Base-by-base conservation (phyloP, 2,888 invertebrate genomes). In the Incurvaria masculella region DNA sequence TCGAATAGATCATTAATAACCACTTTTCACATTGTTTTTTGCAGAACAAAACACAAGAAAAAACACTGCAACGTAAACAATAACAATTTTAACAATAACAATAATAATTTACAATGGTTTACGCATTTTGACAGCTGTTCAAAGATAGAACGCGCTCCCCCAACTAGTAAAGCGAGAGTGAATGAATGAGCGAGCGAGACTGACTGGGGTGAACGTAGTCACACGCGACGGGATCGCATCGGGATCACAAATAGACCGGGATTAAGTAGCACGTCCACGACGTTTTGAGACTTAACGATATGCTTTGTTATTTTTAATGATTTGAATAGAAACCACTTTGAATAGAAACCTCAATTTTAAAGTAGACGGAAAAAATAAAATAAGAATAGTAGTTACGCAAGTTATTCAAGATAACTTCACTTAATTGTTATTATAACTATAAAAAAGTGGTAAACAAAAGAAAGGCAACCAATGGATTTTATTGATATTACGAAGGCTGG, bases 1-100 rank as follows among this genome's bases (percentile, higher is more conserved):
- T 73, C 55, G 59, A 75, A 74, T 72, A 72, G 66, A 62, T 59
- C 58, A 61, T 72, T 79, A 80, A 72, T 80, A 80, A 72, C 80
- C 80, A 81, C 81, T 81, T 72, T 76, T 72, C 73, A 76, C 78
- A 78, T 78, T 78, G 75, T 76, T 75, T 75, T 76, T 76, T 74
- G 74, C 69, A 74, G 66, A 64, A 65, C 78, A 78, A 73, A 72
- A 78, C 72, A 72, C 78, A 78, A 78, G 78, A 71, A 78, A 78
- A 78, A 72, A 69, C 68, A 76, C 78, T 78, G 74, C 56, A 74
- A 74, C 51, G 58, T 58, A 55, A 71, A 68, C 63, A 56, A 59
- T 59, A 59, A 57, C 56, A 51, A 58, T 58, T 59, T 62, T 55
- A 56, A 57, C 51, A 57, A 42, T 21, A 47, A 48, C 55, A 51